phyloP scores from a whole-genome alignment of 2,888 invertebrate species.

The Pherbina coryleti region DNA sequence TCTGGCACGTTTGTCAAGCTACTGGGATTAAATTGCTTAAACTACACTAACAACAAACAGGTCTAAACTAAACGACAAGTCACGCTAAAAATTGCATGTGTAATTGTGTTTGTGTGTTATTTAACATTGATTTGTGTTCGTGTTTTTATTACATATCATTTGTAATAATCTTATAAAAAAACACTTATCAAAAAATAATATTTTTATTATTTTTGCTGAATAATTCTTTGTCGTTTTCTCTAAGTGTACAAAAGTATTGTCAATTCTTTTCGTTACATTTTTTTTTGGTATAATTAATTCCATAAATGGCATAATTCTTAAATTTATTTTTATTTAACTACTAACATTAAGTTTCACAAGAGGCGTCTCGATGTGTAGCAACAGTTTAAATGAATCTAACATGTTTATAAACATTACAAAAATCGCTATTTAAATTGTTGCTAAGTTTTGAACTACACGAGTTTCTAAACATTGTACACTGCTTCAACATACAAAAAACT shows the following conservation, averaged over 20 bases:
- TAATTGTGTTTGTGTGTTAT: not conserved
- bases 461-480: too few species aligned
- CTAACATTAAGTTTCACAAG: not conserved
- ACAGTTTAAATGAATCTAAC: not conserved
- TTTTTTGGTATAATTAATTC: slow-evolving; percentile 41
- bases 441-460: too few species aligned
- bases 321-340: not conserved
- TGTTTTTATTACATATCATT: not conserved
- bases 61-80: not conserved
- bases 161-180: not conserved
- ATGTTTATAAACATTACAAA: not conserved
- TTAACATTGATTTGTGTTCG: not conserved
- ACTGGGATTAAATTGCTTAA: not conserved
- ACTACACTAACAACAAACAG: not conserved
- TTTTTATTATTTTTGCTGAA: slow-evolving; percentile 19
- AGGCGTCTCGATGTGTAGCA: not conserved
- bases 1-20: not conserved
- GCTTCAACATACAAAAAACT: not conserved
- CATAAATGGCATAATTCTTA: slow-evolving; percentile 21
- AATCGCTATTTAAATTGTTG: too few species aligned
- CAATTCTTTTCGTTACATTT: slow-evolving; percentile 36
- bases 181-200: not conserved
- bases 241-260: slow-evolving; percentile 32
- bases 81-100: not conserved
- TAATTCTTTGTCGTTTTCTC: not conserved